Conservation (phyloP, 2,888 invertebrate genomes). For the Melanargia galathea region DNA sequence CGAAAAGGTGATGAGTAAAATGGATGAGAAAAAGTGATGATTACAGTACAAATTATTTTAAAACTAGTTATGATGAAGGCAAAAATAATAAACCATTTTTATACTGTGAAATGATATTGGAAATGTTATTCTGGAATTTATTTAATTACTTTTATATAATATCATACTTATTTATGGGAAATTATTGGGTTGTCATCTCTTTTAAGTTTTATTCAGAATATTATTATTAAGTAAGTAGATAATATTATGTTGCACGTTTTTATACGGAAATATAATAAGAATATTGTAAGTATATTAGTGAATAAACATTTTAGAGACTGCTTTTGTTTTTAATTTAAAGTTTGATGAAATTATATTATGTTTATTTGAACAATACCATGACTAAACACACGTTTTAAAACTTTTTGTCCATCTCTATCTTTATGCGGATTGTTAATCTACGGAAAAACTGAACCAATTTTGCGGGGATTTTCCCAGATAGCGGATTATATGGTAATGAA, state of each 20-base stretch:
- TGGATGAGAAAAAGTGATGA: too few relatives aligned
- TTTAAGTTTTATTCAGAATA: not conserved
- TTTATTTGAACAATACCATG: too few relatives aligned
- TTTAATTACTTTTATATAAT: too few relatives aligned
- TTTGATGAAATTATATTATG: too few relatives aligned
- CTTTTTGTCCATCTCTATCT: too few relatives aligned
- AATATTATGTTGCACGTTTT: conserved; percentile 11
- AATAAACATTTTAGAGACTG: conserved; percentile 16
- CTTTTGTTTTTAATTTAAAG: not conserved
- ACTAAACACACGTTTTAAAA: too few relatives aligned
- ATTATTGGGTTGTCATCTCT: not conserved
- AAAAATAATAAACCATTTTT: too few relatives aligned
- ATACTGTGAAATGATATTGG: not conserved
- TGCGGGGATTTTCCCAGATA: too few relatives aligned
- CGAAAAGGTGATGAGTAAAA: too few relatives aligned
- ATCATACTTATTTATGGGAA: not conserved
- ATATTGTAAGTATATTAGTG: not conserved
- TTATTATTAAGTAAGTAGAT: not conserved
- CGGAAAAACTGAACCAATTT: too few relatives aligned
- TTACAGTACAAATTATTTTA: not conserved
- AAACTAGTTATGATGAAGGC: not conserved
- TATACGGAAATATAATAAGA: not conserved
- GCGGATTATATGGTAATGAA: too few relatives aligned
- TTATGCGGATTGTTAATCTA: too few relatives aligned
- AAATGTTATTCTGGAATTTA: not conserved